These are phyloP conservation scores for Trematocara zebra DNA, from an alignment of 2,113 vertebrate genomes.

Conservation along the genomic window DNA sequence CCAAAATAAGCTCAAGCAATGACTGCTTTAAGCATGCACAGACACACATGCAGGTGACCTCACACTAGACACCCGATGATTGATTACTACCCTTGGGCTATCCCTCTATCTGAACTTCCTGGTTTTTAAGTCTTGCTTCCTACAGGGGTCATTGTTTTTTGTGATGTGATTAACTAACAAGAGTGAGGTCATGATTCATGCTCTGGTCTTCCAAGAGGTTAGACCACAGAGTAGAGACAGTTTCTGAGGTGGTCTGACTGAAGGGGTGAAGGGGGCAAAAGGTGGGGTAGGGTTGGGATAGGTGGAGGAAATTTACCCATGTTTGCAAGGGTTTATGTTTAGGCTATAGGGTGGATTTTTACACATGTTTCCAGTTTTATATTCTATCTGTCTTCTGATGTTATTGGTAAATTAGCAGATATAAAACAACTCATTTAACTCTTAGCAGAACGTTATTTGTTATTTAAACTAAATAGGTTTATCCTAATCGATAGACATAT, in stretches of 20 bases:
- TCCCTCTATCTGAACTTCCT: slow-evolving; percentile 59
- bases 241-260: slow-evolving; percentile 36
- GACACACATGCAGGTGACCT: slow-evolving; percentile 25
- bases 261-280: neutral
- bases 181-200: slow-evolving; percentile 47
- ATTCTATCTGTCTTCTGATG: neutral
- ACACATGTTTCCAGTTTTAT: neutral
- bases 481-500: accelerated
- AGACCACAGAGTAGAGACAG: neutral
- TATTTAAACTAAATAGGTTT: neutral
- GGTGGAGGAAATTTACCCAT: neutral
- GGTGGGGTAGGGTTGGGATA: neutral
- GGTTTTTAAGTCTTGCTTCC: slow-evolving; percentile 53
- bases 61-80: slow-evolving; percentile 34
- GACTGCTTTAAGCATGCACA: neutral
- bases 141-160: slow-evolving; percentile 44
- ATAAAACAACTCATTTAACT: neutral
- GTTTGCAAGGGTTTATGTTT: slow-evolving; percentile 1
- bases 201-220: slow-evolving; percentile 19
- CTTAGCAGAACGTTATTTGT: neutral
- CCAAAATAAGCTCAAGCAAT: slow-evolving; percentile 9
- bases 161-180: slow-evolving; percentile 51
- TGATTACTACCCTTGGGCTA: slow-evolving; percentile 59
- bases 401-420: neutral
- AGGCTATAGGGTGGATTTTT: neutral